Base-by-base conservation (phyloP, 1,140 invertebrate species). In the Cotesia vestalis region DNA sequence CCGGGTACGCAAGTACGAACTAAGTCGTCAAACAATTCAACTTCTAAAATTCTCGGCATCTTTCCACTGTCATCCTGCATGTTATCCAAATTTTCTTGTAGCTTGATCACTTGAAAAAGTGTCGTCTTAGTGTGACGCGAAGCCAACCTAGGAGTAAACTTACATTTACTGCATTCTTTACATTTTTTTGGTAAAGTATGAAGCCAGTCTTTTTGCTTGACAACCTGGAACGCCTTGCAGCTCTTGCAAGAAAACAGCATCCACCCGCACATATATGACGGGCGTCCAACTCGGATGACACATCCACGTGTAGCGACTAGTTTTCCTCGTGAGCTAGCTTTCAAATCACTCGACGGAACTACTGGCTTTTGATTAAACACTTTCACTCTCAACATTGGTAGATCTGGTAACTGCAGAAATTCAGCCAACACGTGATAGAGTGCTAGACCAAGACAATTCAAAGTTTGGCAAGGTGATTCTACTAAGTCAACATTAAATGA, bases 1-100 rank as follows among this genome's bases (percentile, higher is more conserved):
- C 96, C 97, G 34, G 96, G 94, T 73, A 93, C 90, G 79, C 95
- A 96, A 14, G 88, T 88, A 77, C 95, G 93, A n/a, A 97, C 94
- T 59, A 98, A 88, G 88, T 98, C 94, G 77, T 93, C 91, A 34
- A 91, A 89, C 27, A 98, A 85, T 85, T 97, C 95, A 82, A 96
- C 93, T 83, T 98, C 96, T 46, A 97, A 87, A 73, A 92, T 93
- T 78, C 93, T 86, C n/a, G 95, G 95, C 76, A 96, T 92, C 74
- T 93, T 89, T 20, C 94, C 95, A 76, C 88, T 89, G 77, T 92
- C 89, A 72, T 90, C 89, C 90, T 91, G 76, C 69, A 92, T 90
- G 78, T 91, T 89, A 71, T 83, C 84, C 51, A 89, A 84, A 73
- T 91, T 88, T 86, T 95, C 94, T 85, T 95, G 94, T 73, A 95